Base-by-base conservation (phyloP, 2,888 invertebrate genomes). In the Globia sparganii region DNA sequence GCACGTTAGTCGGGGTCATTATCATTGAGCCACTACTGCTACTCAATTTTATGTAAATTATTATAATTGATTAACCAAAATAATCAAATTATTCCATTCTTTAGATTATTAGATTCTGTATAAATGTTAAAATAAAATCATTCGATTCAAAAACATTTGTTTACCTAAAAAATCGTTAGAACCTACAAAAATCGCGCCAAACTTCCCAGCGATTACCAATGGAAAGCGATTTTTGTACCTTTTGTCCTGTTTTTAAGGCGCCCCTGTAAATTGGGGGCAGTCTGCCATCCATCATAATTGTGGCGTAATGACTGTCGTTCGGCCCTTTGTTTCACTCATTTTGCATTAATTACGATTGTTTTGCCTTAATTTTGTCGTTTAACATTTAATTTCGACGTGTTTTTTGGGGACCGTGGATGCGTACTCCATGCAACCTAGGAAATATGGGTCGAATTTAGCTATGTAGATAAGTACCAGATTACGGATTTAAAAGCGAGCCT, bases 251-350 rank as follows among this genome's bases (percentile, higher is more conserved):
- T 90, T 92, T 91, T 90, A 87, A 86, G 85, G 87, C 83, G 75
- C 82, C 89, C 90, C 87, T 89, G 90, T 92, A 90, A 92, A 93
- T 91, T 91, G 86, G 86, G 90, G 86, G 81, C 83, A 80, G 77
- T 59, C 84, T 88, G 90, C 91, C 91, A 93, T 95, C 94, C 92
- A 92, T 94, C 94, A 94, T 94, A 95, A 95, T 94, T 94, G 92
- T 89, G 86, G 87, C 84, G 86, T 93, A 94, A 94, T 94, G 92
- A 91, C 91, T 89, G 91, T 92, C 91, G 91, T 91, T 92, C 86
- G 78, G 77, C 77, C 74, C 91, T 91, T 92, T 91, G 90, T 92
- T 91, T 88, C 84, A 86, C 56, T 53, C 74, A 78, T 86, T 83
- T 61, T 75, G 86, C 79, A 69, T 82, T 82, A 81, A 82, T 81